A percentile compares a stretch with the other conserved stretches of the same genome.
Evolutionary conservation across 1,140 invertebrate species (phyloP).

Genomic region (Drosophila bipectinata): DNA sequence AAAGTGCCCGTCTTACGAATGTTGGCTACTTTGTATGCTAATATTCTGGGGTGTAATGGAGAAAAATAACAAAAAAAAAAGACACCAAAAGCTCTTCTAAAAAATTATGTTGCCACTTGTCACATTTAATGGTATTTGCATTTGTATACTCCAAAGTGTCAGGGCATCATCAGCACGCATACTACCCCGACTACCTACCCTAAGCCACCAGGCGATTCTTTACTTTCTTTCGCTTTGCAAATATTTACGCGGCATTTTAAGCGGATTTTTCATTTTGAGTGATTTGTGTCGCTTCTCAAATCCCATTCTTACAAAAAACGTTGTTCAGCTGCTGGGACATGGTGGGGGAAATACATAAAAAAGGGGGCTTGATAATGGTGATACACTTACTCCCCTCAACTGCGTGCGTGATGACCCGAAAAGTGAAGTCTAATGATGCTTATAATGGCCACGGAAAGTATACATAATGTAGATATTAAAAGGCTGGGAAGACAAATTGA

Average conservation of each 20-base stretch:
- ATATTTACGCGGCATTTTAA: conserved; percentile 82
- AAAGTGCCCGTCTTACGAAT: conserved; percentile 53
- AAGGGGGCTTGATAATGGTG: conserved; percentile 20
- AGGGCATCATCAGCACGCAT: conserved; percentile 66
- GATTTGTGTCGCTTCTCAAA: conserved; percentile 75
- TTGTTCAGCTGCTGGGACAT: conserved; percentile 1
- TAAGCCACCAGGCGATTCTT: conserved; percentile 9
- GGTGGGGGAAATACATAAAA: background rate
- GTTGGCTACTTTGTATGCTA: conserved; percentile 75
- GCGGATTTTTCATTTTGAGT: conserved; percentile 82
- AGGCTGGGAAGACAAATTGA: background rate
- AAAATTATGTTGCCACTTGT: conserved; percentile 83
- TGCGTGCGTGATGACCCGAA: conserved; percentile 74
- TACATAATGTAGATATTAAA: conserved; percentile 13
- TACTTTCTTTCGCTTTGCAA: conserved; percentile 69
- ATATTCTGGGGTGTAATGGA: conserved; percentile 45
- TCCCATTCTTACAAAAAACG: conserved; percentile 49
- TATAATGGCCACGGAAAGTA: conserved; percentile 25
- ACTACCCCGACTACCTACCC: conserved; percentile 6
- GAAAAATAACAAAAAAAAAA: conserved; percentile 22
- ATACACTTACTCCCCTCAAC: conserved; percentile 23
- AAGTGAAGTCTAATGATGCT: conserved; percentile 73
- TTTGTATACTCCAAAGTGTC: conserved; percentile 79
- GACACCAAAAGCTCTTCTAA: conserved; percentile 56
- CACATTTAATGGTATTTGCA: conserved; percentile 82